Evolutionary conservation across 2,888 invertebrate species (phyloP), one percentile per base, ranked within the genome.

Genomic region (Drosophila peninsularis): DNA sequence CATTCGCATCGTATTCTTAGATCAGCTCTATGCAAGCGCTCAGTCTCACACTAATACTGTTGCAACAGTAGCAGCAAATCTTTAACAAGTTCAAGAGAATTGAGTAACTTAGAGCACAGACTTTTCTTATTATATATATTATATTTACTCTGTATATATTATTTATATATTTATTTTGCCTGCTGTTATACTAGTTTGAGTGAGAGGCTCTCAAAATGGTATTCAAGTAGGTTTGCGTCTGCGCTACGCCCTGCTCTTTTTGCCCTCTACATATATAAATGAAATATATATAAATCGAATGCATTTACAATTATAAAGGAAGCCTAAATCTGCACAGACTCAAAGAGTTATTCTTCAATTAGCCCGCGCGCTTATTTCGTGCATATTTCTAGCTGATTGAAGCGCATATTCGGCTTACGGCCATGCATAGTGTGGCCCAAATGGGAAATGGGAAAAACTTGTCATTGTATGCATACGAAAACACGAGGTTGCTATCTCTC

Each of bases 401-500:
- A 47, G 17, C 45, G 11, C n/a, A 21, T 14, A 50, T 34, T 21
- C 14, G 34, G 50, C 21, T 21, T 21, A 21, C 3, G 36, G 1
- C 2, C 3, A 14, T 14, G 14, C 42, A 0, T 21, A 41, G 47
- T 30, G 30, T 6, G 5, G 11, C 11, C 34, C 30, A 17, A 49
- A 21, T 5, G 27, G 27, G n/a, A n/a, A n/a, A 30, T 21, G 27
- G 34, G 14, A n/a, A 65, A 27, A 44, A 13, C 19, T 44, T 32
- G 1, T 13, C 9, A 5, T 53, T 53, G 24, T 30, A 30, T 30
- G 69, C 24, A 69, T 45, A 44, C 21, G 49, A 62, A 57, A 47
- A 6, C 5, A 5, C 6, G 45, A 58, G 54, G 39, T 11, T 24
- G 45, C 13, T 17, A 14, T 10, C n/a, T 10, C 17, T 67, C 4